Conservation (phyloP, 1,140 invertebrate genomes). For the Temnothorax nylanderi region DNA sequence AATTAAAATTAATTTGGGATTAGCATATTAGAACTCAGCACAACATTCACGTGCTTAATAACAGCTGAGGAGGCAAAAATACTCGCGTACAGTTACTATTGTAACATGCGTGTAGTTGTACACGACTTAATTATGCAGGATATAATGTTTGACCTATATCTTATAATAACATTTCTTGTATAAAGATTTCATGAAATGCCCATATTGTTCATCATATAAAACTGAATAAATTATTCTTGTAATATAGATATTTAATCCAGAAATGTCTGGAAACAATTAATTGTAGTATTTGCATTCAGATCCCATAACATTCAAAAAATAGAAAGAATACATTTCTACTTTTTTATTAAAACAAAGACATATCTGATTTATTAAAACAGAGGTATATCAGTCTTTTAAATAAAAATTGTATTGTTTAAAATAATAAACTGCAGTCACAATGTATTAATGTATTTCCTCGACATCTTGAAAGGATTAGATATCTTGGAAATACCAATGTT, state of each 20-base stretch:
- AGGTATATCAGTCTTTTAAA: not conserved
- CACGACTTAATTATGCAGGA: constrained; percentile 5
- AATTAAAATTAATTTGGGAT: constrained; percentile 57
- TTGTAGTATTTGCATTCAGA: not conserved
- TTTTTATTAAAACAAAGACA: not conserved
- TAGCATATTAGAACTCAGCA: constrained; percentile 3
- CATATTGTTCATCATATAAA: not conserved
- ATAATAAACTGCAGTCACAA: not conserved
- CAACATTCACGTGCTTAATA: constrained; percentile 33
- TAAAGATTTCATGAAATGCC: not conserved
- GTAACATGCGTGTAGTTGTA: not conserved
- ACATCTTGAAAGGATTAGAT: not conserved
- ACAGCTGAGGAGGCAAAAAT: constrained; percentile 2
- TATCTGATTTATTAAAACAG: not conserved
- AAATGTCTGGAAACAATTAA: not conserved
- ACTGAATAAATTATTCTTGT: not conserved
- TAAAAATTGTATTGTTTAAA: not conserved
- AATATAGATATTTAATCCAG: not conserved
- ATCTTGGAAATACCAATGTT: not conserved
- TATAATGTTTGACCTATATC: constrained; percentile 19
- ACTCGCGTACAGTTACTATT: constrained; percentile 1
- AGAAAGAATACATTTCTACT: not conserved
- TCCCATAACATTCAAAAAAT: not conserved
- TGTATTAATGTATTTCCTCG: constrained; percentile 10
- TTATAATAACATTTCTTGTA: not conserved